Percentiles rank a stretch among this genome's conserved stretches.
Evolutionary conservation across 2,797 vertebrate species (phyloP).

Genomic region (Ficedula albicollis): DNA sequence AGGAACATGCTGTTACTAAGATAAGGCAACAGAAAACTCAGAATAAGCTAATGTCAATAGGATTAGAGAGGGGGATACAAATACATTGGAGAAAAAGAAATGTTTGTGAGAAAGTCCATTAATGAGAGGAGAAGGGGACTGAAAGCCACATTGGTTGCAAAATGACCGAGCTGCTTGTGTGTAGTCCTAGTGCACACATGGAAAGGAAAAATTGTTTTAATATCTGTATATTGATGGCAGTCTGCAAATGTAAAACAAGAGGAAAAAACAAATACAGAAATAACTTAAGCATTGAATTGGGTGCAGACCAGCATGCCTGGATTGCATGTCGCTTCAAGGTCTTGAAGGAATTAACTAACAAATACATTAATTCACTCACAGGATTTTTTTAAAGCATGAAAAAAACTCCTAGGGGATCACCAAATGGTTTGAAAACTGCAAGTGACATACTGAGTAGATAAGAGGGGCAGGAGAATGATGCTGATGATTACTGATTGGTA

Average conservation of each 20-base stretch:
- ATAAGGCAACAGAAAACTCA: slow-evolving; percentile 29
- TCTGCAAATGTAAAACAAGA: neutral
- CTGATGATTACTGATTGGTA: neutral
- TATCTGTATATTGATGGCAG: neutral
- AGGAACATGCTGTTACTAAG: slow-evolving; percentile 23
- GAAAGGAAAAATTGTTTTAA: neutral
- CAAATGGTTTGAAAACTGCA: neutral
- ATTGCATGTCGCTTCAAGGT: neutral
- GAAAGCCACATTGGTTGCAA: neutral
- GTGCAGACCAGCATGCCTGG: neutral
- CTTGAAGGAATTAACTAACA: neutral
- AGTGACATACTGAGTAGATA: neutral
- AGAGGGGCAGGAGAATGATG: neutral
- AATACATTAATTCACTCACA: neutral
- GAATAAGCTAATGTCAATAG: slow-evolving; percentile 22
- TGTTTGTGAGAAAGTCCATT: neutral
- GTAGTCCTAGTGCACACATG: neutral
- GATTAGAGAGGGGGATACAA: slow-evolving; percentile 28
- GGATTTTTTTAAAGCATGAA: neutral
- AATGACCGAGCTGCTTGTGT: neutral
- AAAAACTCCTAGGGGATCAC: neutral
- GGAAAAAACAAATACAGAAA: neutral
- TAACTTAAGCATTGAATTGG: neutral
- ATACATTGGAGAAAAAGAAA: slow-evolving; percentile 12
- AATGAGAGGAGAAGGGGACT: neutral